A percentile compares a stretch with the other conserved stretches of the same genome.
These are phyloP conservation scores for Hozukius guyotensis DNA, from an alignment of 2,797 vertebrate genomes.

Conservation along the genomic window DNA sequence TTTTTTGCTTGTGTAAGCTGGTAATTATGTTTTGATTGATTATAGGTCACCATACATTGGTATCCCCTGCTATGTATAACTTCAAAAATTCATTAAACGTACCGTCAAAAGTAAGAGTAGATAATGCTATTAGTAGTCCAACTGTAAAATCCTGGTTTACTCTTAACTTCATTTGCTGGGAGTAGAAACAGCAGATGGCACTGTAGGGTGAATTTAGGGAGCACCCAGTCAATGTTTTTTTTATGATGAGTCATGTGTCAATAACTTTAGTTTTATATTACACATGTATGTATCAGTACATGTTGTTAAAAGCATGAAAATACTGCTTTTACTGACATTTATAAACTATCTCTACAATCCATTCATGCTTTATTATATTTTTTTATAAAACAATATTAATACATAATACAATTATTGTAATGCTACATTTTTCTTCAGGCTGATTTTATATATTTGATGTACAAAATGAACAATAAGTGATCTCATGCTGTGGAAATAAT, in stretches of 20 bases:
- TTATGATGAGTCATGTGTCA: background rate
- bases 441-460: background rate
- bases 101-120: background rate
- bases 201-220: constrained; percentile 44
- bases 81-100: background rate
- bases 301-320: background rate
- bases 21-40: constrained; percentile 18
- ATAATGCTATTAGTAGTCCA: background rate
- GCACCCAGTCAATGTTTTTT: too few species aligned
- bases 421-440: background rate
- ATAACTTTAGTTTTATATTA: background rate
- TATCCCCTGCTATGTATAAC: background rate
- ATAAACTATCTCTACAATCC: background rate
- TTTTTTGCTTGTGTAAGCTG: background rate
- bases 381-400: background rate
- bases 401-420: background rate
- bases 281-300: background rate
- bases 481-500: background rate
- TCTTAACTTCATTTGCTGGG: background rate
- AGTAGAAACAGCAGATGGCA: constrained; percentile 74
- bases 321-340: background rate
- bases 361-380: background rate
- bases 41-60: background rate
- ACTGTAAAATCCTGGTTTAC: background rate
- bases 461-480: background rate